Base-by-base conservation (phyloP, 2,113 vertebrate species). In the Chauna torquata region DNA sequence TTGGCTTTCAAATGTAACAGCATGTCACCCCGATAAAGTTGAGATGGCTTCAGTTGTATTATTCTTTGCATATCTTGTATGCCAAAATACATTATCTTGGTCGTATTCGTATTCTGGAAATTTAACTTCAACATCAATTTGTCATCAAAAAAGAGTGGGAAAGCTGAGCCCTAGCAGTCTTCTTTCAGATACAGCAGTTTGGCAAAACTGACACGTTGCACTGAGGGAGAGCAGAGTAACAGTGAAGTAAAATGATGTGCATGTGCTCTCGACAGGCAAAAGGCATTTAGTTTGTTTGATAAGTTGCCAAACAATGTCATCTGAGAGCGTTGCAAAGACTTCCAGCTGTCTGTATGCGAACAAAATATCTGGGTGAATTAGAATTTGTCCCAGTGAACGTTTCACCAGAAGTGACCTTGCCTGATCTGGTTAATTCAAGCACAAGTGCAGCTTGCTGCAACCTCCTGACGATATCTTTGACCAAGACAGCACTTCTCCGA, bases 321-420 rank as follows among this genome's bases (percentile, higher is more conserved):
- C 54, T 82, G 89, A 96, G 90, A 95, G 75, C 3, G 0, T 25
- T 83, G 82, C 55, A 77, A 94, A 93, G 85, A 45, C 80, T 97
- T 88, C 78, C 95, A 97, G 90, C 94, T 97, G 94, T 71, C 92
- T 66, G 1, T 91, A 75, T 10, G 61, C 72, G 81, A 71, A 88
- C 76, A 55, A 68, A 90, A 85, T 84, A 55, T 90, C 82, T 72
- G 82, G 18, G 47, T 75, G 69, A 94, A 85, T 59, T 79, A 89
- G 72, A 86, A 81, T 90, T 78, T 82, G 72, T 72, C 69, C 86
- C 55, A 72, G 38, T 20, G 70, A 94, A 61, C 65, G 25, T 79
- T 94, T 82, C 87, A 87, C 57, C 40, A 87, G 65, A 34, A 93
- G 16, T 88, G 88, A 90, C 96, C 88, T 93, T 86, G 88, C 59